Base-by-base conservation (phyloP, 1,140 invertebrate genomes). In the Drosophila pectinifera region DNA sequence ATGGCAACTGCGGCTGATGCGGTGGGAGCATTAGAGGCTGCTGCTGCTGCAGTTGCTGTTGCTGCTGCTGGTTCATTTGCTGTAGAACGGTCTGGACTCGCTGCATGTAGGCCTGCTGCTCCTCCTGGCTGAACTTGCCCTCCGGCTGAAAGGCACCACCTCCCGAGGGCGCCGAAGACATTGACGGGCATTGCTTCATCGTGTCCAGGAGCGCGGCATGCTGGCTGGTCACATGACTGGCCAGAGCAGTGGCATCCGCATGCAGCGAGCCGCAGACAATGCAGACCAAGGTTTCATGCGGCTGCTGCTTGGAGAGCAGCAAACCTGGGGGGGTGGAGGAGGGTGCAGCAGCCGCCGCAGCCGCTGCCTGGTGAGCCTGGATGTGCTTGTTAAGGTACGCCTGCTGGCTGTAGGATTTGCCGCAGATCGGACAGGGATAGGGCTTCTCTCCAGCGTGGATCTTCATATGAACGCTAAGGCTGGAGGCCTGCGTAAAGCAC, bases 381-480 rank as follows among this genome's bases (percentile, higher is more conserved):
- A 92, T 82, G 49, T 92, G 91, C 59, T 92, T 92, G 14, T 91
- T 90, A n/a, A 92, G 78, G 75, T 92, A 92, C 6, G 91, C 81
- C 68, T 78, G 89, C 67, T 93, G 92, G 68, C 90, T 92, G 73
- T 93, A 94, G 0, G 91, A 78, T 56, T 92, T 89, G 34, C 86
- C 89, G 42, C 92, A 92, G 22, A 91, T 91, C 24, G 79, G 86
- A 18, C 92, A 92, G 5, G 91, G 91, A 20, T 77, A 92, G 2
- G 91, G 86, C 54, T 92, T 92, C 74, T 92, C 90, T 4, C 91
- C 92, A 0, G 92, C 90, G 79, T 95, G 94, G 45, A 94, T 94
- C 82, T 94, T 94, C 94, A 94, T 95, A 78, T 95, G 94, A 51
- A 95, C 94, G 62, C 94, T 95, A 2, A 95, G 83, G 53, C 93